Conservation (phyloP, 2,797 vertebrate genomes). For the Monodelphis domestica region DNA sequence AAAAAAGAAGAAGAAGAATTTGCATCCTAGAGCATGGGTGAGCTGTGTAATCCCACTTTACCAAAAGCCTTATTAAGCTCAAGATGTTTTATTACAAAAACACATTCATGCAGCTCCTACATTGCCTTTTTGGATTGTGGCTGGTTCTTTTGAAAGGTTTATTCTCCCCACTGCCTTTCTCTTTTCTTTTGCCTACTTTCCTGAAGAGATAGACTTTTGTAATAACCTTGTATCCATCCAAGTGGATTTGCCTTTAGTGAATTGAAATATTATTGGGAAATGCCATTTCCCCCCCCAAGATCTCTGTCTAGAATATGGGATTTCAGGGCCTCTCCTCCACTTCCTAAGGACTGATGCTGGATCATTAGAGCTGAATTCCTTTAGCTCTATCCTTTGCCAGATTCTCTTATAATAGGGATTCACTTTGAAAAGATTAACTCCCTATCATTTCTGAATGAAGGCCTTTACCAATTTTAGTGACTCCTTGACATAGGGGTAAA, state of each 20-base stretch:
- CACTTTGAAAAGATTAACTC: not conserved
- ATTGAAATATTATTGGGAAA: constrained; percentile 75
- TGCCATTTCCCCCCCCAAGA: constrained; percentile 20
- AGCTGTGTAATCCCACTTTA: constrained; percentile 52
- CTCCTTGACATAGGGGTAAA: not conserved
- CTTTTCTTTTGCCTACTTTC: constrained; percentile 9
- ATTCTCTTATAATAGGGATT: not conserved
- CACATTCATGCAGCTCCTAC: constrained; percentile 37
- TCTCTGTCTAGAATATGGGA: not conserved
- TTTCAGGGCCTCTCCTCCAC: not conserved
- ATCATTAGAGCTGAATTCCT: not conserved
- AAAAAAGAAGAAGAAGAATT: constrained; percentile 53
- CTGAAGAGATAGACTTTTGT: constrained; percentile 31
- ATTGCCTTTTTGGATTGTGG: constrained; percentile 15
- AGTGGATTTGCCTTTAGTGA: constrained; percentile 73
- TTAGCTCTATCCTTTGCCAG: not conserved
- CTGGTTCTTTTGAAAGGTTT: not conserved
- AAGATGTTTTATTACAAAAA: constrained; percentile 62
- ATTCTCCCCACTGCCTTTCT: not conserved
- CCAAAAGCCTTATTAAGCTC: constrained; percentile 63
- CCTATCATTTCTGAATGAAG: not conserved
- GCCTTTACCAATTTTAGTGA: not conserved
- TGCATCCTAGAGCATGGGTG: constrained; percentile 40
- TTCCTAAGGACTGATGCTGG: not conserved
- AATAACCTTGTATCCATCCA: constrained; percentile 49